Evolutionary conservation across 2,113 vertebrate genomes (phyloP), one percentile per base, ranked within the genome.

Genomic region (Montifringilla adamsi): DNA sequence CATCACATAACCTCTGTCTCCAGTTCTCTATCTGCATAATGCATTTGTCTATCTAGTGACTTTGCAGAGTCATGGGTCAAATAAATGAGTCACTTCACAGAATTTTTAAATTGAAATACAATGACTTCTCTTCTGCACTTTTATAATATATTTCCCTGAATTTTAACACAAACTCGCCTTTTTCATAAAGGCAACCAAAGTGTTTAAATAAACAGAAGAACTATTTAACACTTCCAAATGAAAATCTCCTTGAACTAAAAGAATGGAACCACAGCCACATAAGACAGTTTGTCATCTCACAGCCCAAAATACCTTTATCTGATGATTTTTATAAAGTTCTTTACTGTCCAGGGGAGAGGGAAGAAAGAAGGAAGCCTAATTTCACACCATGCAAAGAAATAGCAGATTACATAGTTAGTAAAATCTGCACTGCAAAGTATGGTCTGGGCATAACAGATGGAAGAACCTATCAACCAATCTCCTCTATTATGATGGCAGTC

Each of bases 1-100:
- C 96, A 84, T 75, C 92, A 88, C 87, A 96, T 96, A 96, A 96
- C 93, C 92, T 96, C 96, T 94, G 90, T 84, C 90, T 93, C 90
- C 59, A 39, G 78, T 52, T 79, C 89, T 80, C 87, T 24, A 6
- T 77, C 88, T 86, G 86, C 83, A 95, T 90, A 96, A 95, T 94
- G 85, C 46, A 41, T 81, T 94, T 93, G 87, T 87, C 93, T 95
- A 4, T 46, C 44, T 37, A 63, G 52, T 90, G 95, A 86, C 92
- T 92, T 93, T 55, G 91, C 76, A 81, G 64, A 81, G 73, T 67
- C 85, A 88, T 21, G 53, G 60, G 55, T 90, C 66, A 95, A 87
- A 93, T 60, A 95, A 95, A 94, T 68, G 55, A 93, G 59, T 33
- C 68, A 81, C n/a, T 92, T 88, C 64, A 80, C 27, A 81, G 70